Conservation (phyloP, 2,888 invertebrate species). For the Apodemia mormo region DNA sequence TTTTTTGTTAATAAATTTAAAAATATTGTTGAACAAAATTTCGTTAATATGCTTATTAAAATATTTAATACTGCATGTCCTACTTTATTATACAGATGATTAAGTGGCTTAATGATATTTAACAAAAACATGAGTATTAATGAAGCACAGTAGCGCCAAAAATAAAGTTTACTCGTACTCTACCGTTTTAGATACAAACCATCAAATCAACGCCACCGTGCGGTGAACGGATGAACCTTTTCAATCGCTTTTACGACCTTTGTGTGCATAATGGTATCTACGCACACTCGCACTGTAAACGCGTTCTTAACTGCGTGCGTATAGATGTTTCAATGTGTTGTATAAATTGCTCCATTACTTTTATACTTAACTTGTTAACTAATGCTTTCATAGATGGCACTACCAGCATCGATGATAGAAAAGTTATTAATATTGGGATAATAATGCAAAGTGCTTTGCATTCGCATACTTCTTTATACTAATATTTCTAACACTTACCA, state of each 20-base stretch:
- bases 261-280: slow-evolving; percentile 63
- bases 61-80: not conserved
- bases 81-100: no score
- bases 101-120: no score
- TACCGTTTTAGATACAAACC: slow-evolving; percentile 56
- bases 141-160: slow-evolving; percentile 64
- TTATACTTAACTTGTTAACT: slow-evolving; percentile 61
- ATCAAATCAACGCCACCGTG: slow-evolving; percentile 69
- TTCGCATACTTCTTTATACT: not conserved
- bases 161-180: slow-evolving; percentile 34
- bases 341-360: slow-evolving; percentile 48
- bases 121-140: not conserved
- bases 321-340: slow-evolving; percentile 61
- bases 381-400: slow-evolving; percentile 71
- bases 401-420: slow-evolving; percentile 48
- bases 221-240: slow-evolving; percentile 77
- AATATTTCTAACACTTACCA: slow-evolving; percentile 53
- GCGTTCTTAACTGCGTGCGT: slow-evolving; percentile 66
- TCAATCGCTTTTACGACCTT: slow-evolving; percentile 53
- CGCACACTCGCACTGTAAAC: slow-evolving; percentile 61
- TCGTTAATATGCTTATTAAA: not conserved
- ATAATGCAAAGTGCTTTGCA: not conserved
- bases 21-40: no score
- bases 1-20: no score
- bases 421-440: not conserved